These are phyloP conservation scores for Rotaria sp. DNA, from an alignment of 2,888 invertebrate genomes.

Conservation along the genomic window DNA sequence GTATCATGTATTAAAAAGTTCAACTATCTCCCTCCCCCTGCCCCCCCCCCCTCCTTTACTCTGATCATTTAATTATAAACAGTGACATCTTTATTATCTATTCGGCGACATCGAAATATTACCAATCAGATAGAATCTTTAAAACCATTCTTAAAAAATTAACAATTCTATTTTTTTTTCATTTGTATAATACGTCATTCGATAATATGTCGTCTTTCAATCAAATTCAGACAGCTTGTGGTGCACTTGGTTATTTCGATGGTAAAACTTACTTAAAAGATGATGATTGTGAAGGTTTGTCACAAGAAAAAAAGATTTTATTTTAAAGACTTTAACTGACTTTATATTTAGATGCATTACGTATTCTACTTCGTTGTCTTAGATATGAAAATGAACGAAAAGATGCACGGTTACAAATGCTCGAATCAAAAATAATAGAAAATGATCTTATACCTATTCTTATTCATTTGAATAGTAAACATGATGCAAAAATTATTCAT, in stretches of 20 bases:
- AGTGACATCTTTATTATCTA: neutral
- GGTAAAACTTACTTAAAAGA: constrained; percentile 24
- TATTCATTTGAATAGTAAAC: neutral
- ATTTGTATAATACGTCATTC: neutral
- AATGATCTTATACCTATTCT: constrained; percentile 13
- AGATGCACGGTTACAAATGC: constrained; percentile 16
- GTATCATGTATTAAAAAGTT: too few species aligned
- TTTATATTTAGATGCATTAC: constrained; percentile 25
- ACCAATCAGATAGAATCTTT: neutral
- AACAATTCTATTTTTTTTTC: neutral
- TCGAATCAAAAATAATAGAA: neutral
- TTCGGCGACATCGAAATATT: neutral
- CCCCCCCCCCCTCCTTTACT: too few species aligned
- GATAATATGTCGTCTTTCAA: neutral
- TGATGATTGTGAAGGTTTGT: constrained; percentile 15
- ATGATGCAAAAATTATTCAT: constrained; percentile 12
- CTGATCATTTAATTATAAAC: neutral
- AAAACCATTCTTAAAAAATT: neutral
- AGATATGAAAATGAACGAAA: constrained; percentile 22
- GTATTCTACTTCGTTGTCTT: constrained; percentile 13
- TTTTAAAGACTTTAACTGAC: neutral
- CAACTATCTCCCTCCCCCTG: too few species aligned
- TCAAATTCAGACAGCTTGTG: constrained; percentile 23
- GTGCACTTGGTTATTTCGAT: constrained; percentile 24
- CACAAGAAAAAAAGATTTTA: neutral